These are phyloP conservation scores for Uloborus diversus DNA, from an alignment of 1,140 invertebrate species.

Conservation along the genomic window DNA sequence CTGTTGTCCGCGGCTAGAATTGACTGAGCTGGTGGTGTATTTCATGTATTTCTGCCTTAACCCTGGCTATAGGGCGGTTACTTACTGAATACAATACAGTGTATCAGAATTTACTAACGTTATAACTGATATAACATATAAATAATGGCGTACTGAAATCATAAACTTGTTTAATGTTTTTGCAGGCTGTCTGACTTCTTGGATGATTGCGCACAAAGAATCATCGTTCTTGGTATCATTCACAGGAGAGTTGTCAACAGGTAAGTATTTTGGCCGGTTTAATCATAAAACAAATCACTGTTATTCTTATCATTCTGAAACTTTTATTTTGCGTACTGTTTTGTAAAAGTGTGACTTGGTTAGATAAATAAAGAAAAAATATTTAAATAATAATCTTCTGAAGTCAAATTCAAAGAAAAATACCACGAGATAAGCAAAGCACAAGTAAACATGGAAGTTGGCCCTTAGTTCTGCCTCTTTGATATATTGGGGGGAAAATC, in stretches of 20 bases:
- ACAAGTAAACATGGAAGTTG: too few relatives aligned
- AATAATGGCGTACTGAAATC: not conserved
- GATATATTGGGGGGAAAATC: too few relatives aligned
- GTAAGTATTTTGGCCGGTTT: slow-evolving; percentile 6
- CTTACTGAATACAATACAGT: too few relatives aligned
- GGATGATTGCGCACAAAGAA: slow-evolving; percentile 94
- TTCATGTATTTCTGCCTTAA: too few relatives aligned
- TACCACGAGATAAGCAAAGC: too few relatives aligned
- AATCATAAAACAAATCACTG: not conserved
- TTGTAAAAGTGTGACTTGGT: not conserved
- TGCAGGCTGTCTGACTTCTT: slow-evolving; percentile 77
- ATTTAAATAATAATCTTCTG: not conserved
- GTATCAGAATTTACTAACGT: not conserved
- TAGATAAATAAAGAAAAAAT: not conserved
- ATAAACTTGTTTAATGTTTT: not conserved
- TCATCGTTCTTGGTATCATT: slow-evolving; percentile 90
- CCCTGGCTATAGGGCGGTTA: too few relatives aligned
- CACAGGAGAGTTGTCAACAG: slow-evolving; percentile 90
- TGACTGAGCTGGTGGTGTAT: too few relatives aligned
- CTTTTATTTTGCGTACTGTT: too few relatives aligned
- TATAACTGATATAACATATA: not conserved
- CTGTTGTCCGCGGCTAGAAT: too few relatives aligned
- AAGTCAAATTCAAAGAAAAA: not conserved
- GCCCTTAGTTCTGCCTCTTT: too few relatives aligned
- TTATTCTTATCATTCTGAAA: not conserved